Conservation (phyloP, 2,888 invertebrate species). For the Harmothoe impar region DNA sequence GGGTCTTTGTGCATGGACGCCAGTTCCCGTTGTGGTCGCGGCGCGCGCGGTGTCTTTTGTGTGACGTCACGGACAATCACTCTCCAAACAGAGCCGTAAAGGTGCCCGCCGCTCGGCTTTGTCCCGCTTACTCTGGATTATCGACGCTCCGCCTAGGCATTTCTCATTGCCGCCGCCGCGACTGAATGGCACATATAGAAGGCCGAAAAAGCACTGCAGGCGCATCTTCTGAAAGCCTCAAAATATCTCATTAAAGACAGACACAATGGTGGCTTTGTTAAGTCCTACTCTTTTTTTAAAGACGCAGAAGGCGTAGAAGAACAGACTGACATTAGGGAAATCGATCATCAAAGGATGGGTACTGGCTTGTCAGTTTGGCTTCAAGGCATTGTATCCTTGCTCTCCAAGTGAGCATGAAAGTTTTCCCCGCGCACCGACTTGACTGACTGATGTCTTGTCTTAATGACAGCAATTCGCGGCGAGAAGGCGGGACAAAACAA, state of each 20-base stretch:
- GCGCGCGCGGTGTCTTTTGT: conserved; percentile 49
- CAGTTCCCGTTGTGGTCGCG: conserved; percentile 33
- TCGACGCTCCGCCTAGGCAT: conserved; percentile 31
- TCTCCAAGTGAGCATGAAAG: conserved; percentile 61
- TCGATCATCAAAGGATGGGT: conserved; percentile 54
- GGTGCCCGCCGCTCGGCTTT: conserved; percentile 4
- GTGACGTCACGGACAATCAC: conserved; percentile 57
- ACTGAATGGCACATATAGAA: conserved; percentile 46
- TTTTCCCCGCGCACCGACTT: conserved; percentile 23
- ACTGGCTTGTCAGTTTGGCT: conserved; percentile 34
- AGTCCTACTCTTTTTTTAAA: conserved; percentile 26
- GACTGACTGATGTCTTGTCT: conserved; percentile 14
- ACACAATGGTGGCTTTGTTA: conserved; percentile 54
- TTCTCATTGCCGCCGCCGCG: background rate
- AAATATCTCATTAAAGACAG: conserved; percentile 50
- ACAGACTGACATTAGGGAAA: conserved; percentile 49
- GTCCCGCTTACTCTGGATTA: conserved; percentile 38
- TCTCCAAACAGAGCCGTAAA: conserved; percentile 50
- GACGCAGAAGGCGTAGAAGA: conserved; percentile 17
- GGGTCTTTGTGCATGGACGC: background rate
- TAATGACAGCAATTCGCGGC: conserved; percentile 43
- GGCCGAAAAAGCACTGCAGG: conserved; percentile 48
- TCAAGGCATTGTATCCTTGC: conserved; percentile 38
- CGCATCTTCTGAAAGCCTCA: conserved; percentile 58
- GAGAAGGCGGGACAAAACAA: conserved; percentile 43